Base-by-base conservation (phyloP, 2,888 invertebrate genomes). In the Hedya salicella region DNA sequence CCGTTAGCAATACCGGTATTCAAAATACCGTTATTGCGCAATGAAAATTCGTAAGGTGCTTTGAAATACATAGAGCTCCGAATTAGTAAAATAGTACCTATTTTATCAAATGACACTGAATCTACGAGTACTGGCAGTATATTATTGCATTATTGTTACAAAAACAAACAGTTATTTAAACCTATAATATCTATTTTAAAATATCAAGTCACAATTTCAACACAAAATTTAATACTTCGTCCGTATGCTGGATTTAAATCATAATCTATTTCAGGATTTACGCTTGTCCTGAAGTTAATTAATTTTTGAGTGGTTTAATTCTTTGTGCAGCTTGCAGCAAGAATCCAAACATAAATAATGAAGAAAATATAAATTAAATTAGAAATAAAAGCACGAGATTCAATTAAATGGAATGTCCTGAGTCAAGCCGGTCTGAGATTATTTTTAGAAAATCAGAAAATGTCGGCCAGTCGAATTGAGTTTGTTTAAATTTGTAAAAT, bases 121-220 rank as follows among this genome's bases (percentile, higher is more conserved):
- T 30, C 3, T 25, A 54, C n/a, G n/a, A n/a, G n/a, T n/a, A n/a
- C 40, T 44, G 57, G 57, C 57, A 57, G 57, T 57, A 57, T 19
- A 57, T 56, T 56, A 57, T 57, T 57, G 46, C 57, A 19, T 57
- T 17, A 13, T 25, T 57, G 36, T 52, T 13, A 16, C 6, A 44
- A 30, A 30, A n/a, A 46, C 13, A 19, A 32, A 42, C 16, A 16
- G 32, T 6, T 0, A 25, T 25, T n/a, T 56, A 44, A 44, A 44
- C 30, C 32, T 57, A 57, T 30, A 16, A 42, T 49, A 49, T 25
- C 42, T 40, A 32, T 30, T 13, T n/a, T 4, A 42, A 44, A 13
- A 54, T 19, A 42, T 42, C 8, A 19, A 57, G 19, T 57, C 57
- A 57, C 17, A 46, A 30, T n/a, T 44, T 19, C n/a, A 32, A n/a